Conservation (phyloP, 2,113 vertebrate species). For the Mirounga angustirostris region DNA sequence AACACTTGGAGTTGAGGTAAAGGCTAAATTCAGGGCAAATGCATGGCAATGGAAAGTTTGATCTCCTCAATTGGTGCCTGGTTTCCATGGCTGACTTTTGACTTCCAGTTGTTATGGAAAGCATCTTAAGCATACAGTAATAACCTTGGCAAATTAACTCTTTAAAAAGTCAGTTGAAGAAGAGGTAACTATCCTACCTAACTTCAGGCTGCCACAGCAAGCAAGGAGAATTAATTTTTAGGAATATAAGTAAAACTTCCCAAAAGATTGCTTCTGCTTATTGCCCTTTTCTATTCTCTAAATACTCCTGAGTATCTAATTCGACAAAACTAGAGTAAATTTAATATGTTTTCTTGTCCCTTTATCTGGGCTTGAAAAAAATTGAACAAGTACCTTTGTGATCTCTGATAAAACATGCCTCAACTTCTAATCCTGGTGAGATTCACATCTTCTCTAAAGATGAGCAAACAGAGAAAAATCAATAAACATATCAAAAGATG, state of each 20-base stretch:
- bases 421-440: not conserved
- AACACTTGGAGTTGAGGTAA: not conserved
- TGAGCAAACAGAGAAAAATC: slow-evolving; percentile 23
- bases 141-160: not conserved
- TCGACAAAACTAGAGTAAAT: not conserved
- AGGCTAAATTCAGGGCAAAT: not conserved
- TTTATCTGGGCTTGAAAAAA: not conserved
- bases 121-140: not conserved
- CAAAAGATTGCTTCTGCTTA: not conserved
- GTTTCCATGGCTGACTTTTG: not conserved
- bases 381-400: not conserved
- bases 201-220: not conserved
- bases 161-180: not conserved
- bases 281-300: not conserved
- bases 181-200: not conserved
- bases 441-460: not conserved
- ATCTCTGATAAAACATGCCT: not conserved
- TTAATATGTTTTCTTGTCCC: not conserved
- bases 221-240: not conserved
- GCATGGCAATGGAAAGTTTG: not conserved
- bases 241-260: not conserved
- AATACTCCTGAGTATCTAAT: not conserved
- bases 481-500: not conserved
- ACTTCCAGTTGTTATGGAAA: not conserved
- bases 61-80: not conserved